phyloP scores from a whole-genome alignment of 2,797 vertebrate species.

The Microchirus variegatus region DNA sequence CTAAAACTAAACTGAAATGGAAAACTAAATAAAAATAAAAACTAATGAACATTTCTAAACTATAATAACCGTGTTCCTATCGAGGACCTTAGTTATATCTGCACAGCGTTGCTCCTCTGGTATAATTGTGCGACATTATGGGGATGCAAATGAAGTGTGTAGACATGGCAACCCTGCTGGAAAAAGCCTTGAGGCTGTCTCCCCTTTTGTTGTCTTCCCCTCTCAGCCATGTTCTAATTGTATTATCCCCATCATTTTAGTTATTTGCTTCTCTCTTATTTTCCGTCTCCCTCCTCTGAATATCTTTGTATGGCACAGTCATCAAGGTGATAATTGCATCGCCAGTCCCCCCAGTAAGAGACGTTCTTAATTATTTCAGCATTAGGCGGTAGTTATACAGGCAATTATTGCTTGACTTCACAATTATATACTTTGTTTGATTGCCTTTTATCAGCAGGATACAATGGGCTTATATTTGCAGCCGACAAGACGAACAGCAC shows the following conservation, averaged over 20 bases:
- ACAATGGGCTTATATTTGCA: conserved; percentile 70
- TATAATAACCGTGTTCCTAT: no score
- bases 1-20: no score
- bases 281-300: conserved; percentile 62
- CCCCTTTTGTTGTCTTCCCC: conserved; percentile 66
- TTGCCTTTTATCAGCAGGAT: conserved; percentile 78
- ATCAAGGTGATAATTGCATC: conserved; percentile 82
- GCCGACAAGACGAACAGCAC: conserved; percentile 60
- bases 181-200: conserved; percentile 71
- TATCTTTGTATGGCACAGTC: conserved; percentile 71
- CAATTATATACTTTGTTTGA: conserved; percentile 81
- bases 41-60: no score
- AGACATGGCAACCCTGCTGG: conserved; percentile 71
- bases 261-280: conserved; percentile 63
- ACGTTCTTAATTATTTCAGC: conserved; percentile 79
- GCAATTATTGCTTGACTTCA: conserved; percentile 80
- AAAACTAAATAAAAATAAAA: no score
- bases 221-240: conserved; percentile 72
- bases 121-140: conserved; percentile 66
- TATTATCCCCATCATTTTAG: conserved; percentile 70
- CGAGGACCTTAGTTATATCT: no score
- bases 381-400: conserved; percentile 78
- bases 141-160: conserved; percentile 74
- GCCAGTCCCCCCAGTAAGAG: conserved; percentile 74
- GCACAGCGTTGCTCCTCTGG: conserved; percentile 46